Base-by-base conservation (phyloP, 2,888 invertebrate species). In the Ectobius pallidus region DNA sequence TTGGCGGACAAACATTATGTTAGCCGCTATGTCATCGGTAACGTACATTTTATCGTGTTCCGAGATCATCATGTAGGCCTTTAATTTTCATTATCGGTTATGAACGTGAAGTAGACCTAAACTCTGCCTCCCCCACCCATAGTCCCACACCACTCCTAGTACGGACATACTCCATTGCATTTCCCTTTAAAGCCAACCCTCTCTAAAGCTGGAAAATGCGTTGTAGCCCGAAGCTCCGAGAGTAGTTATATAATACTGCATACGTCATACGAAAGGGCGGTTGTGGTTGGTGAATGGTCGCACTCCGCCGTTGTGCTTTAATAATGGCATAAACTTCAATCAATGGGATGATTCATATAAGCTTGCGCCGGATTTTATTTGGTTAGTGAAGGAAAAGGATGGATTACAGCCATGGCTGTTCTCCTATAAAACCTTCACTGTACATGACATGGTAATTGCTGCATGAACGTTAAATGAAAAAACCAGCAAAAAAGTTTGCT, bases 21-120 rank as follows among this genome's bases (percentile, higher is more conserved):
- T 32, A 58, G 58, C 58, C 16, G 6, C 58, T 58, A 30, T 58
- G 58, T 58, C 58, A 58, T 2, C n/a, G 58, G 27, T 58, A 58
- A 30, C 27, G 32, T n/a, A 27, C 70, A 70, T 55, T 70, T 61
- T 62, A 70, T 70, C 70, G 39, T 14, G 14, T 20, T n/a, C 20
- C 39, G 69, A 61, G 61, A 61, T 58, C 61, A 42, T 61, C 34
- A 61, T 44, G 62, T 44, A 20, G 18, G 70, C 42, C 42, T 70
- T 70, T 62, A 61, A 42, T 70, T 61, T 70, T 61, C 70, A 70
- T 70, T 70, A 70, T 70, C 70, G 62, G 58, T 30, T 39, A 34
- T 62, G 62, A 39, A 30, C 58, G 58, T 58, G 27, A 58, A 58
- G 58, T 58, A 30, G 58, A 58, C 14, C n/a, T 6, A n/a, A 58